These are phyloP conservation scores for Eilema caniola DNA, from an alignment of 2,888 invertebrate genomes.

Conservation along the genomic window DNA sequence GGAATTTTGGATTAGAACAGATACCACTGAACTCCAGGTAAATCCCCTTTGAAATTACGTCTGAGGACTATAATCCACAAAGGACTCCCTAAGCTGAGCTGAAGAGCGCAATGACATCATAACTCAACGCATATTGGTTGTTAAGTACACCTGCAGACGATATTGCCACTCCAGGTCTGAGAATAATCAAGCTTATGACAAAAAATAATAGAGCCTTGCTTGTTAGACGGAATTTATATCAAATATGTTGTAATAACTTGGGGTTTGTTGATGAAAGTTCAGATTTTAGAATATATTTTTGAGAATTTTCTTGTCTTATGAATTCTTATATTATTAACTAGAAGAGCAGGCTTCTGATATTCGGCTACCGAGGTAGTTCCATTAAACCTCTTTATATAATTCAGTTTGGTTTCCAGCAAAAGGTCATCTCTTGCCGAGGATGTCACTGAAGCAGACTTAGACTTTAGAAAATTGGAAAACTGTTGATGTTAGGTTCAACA, in stretches of 20 bases:
- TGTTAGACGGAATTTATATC: constrained; percentile 29
- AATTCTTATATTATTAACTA: neutral
- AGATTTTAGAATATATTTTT: neutral
- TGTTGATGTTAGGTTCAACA: too few species aligned
- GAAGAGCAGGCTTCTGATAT: neutral
- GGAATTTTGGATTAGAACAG: neutral
- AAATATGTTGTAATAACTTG: constrained; percentile 15
- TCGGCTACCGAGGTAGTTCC: too few species aligned
- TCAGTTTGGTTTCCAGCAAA: neutral
- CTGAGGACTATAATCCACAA: neutral
- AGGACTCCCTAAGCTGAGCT: constrained; percentile 4
- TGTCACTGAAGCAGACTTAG: too few species aligned
- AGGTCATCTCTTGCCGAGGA: neutral
- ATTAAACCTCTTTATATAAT: too few species aligned
- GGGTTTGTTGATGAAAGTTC: neutral
- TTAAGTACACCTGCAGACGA: constrained; percentile 47
- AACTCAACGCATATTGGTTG: constrained; percentile 52
- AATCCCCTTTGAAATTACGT: neutral
- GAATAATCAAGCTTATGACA: constrained; percentile 33
- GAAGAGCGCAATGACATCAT: constrained; percentile 21
- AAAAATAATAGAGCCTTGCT: constrained; percentile 27
- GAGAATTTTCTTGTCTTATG: neutral
- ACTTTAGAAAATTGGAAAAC: too few species aligned
- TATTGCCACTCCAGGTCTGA: constrained; percentile 44
- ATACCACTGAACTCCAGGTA: neutral